phyloP scores from a whole-genome alignment of 1,140 invertebrate species.

The Eufriesea mexicana region DNA sequence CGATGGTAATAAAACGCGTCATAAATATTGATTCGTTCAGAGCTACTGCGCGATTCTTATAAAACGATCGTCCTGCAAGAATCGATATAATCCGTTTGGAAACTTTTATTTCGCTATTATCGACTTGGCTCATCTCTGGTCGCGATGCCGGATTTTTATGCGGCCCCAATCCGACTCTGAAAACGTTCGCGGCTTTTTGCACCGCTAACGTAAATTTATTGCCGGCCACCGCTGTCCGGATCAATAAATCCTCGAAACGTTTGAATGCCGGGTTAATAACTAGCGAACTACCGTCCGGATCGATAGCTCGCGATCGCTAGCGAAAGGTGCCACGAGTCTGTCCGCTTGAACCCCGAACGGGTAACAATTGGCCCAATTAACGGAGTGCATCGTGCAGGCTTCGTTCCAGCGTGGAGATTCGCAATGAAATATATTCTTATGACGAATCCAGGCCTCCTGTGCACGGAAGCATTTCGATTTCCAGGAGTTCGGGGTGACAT shows the following conservation, averaged over 20 bases:
- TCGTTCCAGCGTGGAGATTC: constrained; percentile 45
- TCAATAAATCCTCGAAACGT: constrained; percentile 3
- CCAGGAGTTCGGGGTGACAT: not conserved
- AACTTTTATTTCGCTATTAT: constrained; percentile 16
- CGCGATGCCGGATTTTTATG: not conserved
- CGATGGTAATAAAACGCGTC: constrained; percentile 5
- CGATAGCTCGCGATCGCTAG: constrained; percentile 21
- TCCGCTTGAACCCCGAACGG: constrained; percentile 17
- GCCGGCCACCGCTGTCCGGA: not conserved
- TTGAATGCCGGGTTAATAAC: constrained; percentile 13
- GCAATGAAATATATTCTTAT: constrained; percentile 56
- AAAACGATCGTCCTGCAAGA: not conserved
- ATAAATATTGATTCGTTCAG: not conserved
- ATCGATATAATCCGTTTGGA: not conserved
- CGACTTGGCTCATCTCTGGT: not conserved
- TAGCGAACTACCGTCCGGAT: not conserved
- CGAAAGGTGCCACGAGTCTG: constrained; percentile 35
- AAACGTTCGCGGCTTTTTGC: not conserved
- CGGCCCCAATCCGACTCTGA: not conserved
- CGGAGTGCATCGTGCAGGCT: constrained; percentile 37
- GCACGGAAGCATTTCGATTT: too few relatives aligned
- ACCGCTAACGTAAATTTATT: not conserved
- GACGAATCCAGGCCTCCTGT: constrained; percentile 17
- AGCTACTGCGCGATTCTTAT: not conserved
- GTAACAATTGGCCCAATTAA: constrained; percentile 56